These are phyloP conservation scores for Lepisosteus oculatus DNA, from an alignment of 2,113 vertebrate genomes.

Conservation along the genomic window DNA sequence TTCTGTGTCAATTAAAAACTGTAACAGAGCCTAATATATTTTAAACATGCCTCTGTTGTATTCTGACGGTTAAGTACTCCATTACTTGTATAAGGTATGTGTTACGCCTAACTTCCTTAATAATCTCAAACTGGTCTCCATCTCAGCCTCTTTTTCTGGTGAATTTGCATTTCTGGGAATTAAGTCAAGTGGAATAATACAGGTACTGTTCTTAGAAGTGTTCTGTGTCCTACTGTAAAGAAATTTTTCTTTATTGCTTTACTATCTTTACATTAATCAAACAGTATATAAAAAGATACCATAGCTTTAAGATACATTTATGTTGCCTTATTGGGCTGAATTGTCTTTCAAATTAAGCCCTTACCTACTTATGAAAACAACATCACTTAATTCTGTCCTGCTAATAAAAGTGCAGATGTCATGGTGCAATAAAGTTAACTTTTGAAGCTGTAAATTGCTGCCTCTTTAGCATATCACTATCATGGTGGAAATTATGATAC, in stretches of 20 bases:
- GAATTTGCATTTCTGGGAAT: background rate
- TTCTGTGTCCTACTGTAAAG: background rate
- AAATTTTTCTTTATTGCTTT: background rate
- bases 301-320: too few species aligned
- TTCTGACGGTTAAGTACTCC: slow-evolving; percentile 7
- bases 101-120: slow-evolving; percentile 21
- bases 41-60: too few species aligned
- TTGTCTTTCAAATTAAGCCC: slow-evolving; percentile 54
- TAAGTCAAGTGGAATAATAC: slow-evolving; percentile 2
- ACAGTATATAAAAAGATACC: too few species aligned
- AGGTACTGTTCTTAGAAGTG: slow-evolving; percentile 3
- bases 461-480: background rate
- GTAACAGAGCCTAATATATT: background rate
- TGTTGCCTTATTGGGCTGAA: slow-evolving; percentile 21
- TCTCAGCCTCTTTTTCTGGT: background rate
- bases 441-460: background rate
- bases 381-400: slow-evolving; percentile 52
- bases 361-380: slow-evolving; percentile 55
- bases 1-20: slow-evolving; percentile 22
- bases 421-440: background rate
- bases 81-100: slow-evolving; percentile 3
- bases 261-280: too few species aligned
- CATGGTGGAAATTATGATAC: too few species aligned
- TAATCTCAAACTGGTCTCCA: slow-evolving; percentile 14
- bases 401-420: slow-evolving; percentile 53